Percentiles rank a stretch among this genome's conserved stretches.
Evolutionary conservation across 2,113 vertebrate genomes (phyloP).

Genomic region (Oxyruncus cristatus): DNA sequence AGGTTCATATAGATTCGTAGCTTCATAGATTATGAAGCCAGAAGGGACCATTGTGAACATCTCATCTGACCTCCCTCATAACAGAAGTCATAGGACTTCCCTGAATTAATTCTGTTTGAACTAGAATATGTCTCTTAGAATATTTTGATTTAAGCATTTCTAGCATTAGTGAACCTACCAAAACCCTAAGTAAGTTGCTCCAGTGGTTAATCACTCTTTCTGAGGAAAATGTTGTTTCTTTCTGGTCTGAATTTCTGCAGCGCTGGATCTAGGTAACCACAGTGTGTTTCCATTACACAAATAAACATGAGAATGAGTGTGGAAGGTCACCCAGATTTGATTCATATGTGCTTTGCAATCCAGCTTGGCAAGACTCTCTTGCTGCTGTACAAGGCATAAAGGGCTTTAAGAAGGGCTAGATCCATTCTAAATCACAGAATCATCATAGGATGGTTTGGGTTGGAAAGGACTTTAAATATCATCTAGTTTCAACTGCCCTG

Average conservation of each 20-base stretch:
- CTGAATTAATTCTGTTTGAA: not conserved
- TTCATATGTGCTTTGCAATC: not conserved
- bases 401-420: fast-evolving
- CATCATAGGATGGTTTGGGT: not conserved
- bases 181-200: not conserved
- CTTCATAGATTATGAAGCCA: constrained; percentile 15
- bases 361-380: not conserved
- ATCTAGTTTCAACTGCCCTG: not conserved
- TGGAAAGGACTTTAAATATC: not conserved
- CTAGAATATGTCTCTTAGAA: not conserved
- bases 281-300: not conserved
- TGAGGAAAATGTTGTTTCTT: not conserved
- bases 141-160: not conserved
- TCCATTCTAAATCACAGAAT: not conserved
- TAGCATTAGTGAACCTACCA: not conserved
- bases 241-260: not conserved
- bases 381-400: not conserved
- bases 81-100: not conserved
- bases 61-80: not conserved
- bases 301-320: not conserved
- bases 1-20: constrained; percentile 7
- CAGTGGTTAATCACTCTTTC: not conserved
- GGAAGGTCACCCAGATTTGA: not conserved
- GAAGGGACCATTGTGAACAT: constrained; percentile 6
- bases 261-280: not conserved